phyloP scores from a whole-genome alignment of 2,797 vertebrate genomes.

The Oceanodroma leucorhoa region DNA sequence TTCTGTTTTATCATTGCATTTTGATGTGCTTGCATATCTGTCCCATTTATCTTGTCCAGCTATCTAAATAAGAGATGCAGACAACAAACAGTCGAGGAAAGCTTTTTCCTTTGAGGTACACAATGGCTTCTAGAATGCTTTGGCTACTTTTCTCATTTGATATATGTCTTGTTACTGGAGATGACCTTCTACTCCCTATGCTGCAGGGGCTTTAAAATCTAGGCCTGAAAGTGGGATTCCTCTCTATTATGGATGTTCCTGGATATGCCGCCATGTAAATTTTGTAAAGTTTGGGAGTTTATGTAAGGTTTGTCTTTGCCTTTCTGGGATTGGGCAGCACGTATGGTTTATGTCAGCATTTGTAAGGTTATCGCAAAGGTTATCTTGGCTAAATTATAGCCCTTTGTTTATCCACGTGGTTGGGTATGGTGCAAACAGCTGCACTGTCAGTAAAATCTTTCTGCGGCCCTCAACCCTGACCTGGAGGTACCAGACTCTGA shows the following conservation, averaged over 20 bases:
- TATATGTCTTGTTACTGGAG: background rate
- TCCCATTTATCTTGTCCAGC: background rate
- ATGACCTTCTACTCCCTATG: background rate
- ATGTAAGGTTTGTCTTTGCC: background rate
- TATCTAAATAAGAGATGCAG: slow-evolving; percentile 1
- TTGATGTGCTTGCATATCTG: background rate
- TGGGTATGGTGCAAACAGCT: slow-evolving; percentile 56
- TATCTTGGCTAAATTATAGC: slow-evolving; percentile 64
- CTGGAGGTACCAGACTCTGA: slow-evolving; percentile 24
- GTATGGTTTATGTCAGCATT: slow-evolving; percentile 61
- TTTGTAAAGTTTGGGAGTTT: background rate
- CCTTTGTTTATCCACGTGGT: slow-evolving; percentile 62
- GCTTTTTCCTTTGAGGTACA: background rate
- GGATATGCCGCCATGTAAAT: background rate
- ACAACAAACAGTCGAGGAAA: background rate
- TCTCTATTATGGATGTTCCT: background rate
- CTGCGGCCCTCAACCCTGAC: slow-evolving; percentile 52
- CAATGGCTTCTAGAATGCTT: background rate
- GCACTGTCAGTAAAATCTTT: slow-evolving; percentile 59
- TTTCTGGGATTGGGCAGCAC: background rate
- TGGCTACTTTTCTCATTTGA: background rate
- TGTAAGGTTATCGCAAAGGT: slow-evolving; percentile 48
- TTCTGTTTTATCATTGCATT: background rate
- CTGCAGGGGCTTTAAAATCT: background rate
- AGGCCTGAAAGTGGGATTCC: background rate